A percentile compares a stretch with the other conserved stretches of the same genome.
phyloP scores from a whole-genome alignment of 2,888 invertebrate species.

The Andrena haemorrhoa region DNA sequence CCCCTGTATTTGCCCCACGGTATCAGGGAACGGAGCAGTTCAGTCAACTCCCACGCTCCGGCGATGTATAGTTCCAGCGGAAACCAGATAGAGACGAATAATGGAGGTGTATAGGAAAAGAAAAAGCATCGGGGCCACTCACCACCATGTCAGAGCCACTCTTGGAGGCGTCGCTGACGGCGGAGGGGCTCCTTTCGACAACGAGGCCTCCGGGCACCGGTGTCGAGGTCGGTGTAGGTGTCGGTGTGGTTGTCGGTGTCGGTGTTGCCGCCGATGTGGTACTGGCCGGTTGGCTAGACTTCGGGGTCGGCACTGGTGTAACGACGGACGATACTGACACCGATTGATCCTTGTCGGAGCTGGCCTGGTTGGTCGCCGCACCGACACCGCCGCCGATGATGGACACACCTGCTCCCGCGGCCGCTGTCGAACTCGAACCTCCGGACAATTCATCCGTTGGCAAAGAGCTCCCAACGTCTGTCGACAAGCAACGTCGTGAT shows the following conservation, averaged over 20 bases:
- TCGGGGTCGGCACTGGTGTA: conserved; percentile 67
- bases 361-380: conserved; percentile 68
- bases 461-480: conserved; percentile 81
- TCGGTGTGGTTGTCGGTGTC: conserved; percentile 69
- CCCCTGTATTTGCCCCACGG: too few relatives aligned
- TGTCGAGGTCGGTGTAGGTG: conserved; percentile 76
- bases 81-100: neutral
- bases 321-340: conserved; percentile 73
- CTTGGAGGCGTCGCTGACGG: conserved; percentile 89
- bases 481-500: neutral
- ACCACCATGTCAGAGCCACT: conserved; percentile 90
- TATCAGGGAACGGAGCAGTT: too few relatives aligned
- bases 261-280: conserved; percentile 75
- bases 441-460: conserved; percentile 84
- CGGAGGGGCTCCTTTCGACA: conserved; percentile 86
- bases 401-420: conserved; percentile 79
- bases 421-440: conserved; percentile 80
- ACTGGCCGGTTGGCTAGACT: conserved; percentile 77
- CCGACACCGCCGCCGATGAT: conserved; percentile 81
- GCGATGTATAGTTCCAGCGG: too few relatives aligned
- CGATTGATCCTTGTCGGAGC: conserved; percentile 81
- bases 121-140: conserved; percentile 73
- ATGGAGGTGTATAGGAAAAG: conserved; percentile 1
- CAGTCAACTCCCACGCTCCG: too few relatives aligned
- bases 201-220: conserved; percentile 78